These are phyloP conservation scores for Geothlypis trichas DNA, from an alignment of 2,113 vertebrate species.

Conservation along the genomic window DNA sequence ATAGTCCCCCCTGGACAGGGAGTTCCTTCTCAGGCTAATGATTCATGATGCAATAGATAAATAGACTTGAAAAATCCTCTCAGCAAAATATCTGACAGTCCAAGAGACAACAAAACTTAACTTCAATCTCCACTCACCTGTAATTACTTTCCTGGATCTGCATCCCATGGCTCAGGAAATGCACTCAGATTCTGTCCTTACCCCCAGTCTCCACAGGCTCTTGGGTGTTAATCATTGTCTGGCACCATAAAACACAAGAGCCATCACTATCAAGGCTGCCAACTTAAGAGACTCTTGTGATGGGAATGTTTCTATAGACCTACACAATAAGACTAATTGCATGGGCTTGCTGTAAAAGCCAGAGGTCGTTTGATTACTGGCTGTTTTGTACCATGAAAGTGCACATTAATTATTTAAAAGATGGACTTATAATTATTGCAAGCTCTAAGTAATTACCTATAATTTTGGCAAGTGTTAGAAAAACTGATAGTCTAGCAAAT, in stretches of 20 bases:
- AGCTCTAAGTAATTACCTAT: conserved; percentile 79
- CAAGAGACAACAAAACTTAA: not conserved
- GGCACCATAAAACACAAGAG: conserved; percentile 37
- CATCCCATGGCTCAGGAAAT: not conserved
- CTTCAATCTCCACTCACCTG: not conserved
- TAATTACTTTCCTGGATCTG: not conserved
- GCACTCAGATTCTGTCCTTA: not conserved
- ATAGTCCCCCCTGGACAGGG: not conserved
- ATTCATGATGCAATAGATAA: not conserved
- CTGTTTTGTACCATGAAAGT: conserved; percentile 73
- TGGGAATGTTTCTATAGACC: conserved; percentile 69
- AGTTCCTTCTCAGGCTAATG: not conserved
- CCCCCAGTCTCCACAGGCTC: not conserved
- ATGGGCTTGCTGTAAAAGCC: conserved; percentile 62
- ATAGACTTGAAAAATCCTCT: not conserved
- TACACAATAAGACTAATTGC: conserved; percentile 78
- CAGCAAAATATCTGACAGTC: not conserved
- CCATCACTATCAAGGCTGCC: conserved; percentile 39
- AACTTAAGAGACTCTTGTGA: conserved; percentile 63
- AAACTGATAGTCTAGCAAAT: conserved; percentile 78
- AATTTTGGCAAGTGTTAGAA: conserved; percentile 80
- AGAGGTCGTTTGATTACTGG: conserved; percentile 76
- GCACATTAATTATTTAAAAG: conserved; percentile 79
- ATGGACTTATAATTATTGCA: conserved; percentile 80
- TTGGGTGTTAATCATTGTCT: conserved; percentile 45